Conservation (phyloP, 2,113 vertebrate species). For the Ginglymostoma cirratum region DNA sequence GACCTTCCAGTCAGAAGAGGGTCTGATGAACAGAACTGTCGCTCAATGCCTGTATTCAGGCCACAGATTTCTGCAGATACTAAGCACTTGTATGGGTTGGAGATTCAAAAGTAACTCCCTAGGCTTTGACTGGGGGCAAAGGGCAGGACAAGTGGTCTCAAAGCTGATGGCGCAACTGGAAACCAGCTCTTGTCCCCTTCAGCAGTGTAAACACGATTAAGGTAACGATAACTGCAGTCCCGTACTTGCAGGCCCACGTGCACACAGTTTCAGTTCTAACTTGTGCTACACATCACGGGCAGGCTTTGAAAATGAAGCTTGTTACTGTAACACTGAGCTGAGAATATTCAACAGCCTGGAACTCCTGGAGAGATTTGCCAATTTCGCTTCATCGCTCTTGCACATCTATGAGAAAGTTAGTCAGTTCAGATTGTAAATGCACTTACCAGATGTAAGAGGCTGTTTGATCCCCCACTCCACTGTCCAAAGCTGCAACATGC, state of each 20-base stretch:
- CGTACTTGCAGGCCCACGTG: background rate
- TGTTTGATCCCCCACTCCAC: background rate
- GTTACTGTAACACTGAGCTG: background rate
- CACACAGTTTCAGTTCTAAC: background rate
- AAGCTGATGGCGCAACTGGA: background rate
- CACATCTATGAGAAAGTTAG: background rate
- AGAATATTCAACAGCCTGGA: background rate
- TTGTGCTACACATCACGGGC: background rate
- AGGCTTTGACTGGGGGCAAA: too few relatives aligned
- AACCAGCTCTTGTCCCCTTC: background rate
- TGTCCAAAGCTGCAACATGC: background rate
- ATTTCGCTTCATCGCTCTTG: background rate
- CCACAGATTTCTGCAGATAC: background rate
- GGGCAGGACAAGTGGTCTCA: background rate
- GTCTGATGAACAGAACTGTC: too few relatives aligned
- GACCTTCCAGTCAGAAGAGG: background rate
- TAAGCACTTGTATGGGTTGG: background rate
- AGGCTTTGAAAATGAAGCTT: background rate
- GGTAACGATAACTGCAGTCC: background rate
- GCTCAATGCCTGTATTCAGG: background rate
- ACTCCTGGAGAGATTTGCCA: background rate
- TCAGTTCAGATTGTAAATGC: background rate
- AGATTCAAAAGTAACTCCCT: background rate
- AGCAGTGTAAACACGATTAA: too few relatives aligned
- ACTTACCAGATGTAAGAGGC: background rate